Base-by-base conservation (phyloP, 2,888 invertebrate genomes). In the Eucera pruinosa region DNA sequence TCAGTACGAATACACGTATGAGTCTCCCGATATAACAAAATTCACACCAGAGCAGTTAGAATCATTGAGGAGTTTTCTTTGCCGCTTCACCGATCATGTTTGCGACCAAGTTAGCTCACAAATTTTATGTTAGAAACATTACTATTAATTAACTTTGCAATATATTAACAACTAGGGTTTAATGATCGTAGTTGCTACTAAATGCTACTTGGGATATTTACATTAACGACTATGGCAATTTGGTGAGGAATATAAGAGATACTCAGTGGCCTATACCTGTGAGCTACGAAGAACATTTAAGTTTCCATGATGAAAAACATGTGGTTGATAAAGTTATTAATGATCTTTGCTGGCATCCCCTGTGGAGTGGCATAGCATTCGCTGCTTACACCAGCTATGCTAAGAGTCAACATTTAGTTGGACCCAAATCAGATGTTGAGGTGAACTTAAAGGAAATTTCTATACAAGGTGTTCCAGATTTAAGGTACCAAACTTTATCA, bases 291-390 rank as follows among this genome's bases (percentile, higher is more conserved):
- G 90, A 91, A 64, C 86, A 89, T 52, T 86, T 90, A 70, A 90
- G 88, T 64, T 92, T 89, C 66, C 86, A 89, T 68, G 90, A 90
- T 23, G 88, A 89, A 6, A 89, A 85, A 69, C 72, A 89, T 20
- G 95, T 95, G 74, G 94, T 94, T 88, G 94, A 95, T 75, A 96
- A 95, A 84, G 95, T 94, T 89, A 94, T 97, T 45, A 94, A 95
- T 6, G 93, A 94, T 75, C 93, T 95, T 15, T 93, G 93, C 75
- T 97, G 96, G 95, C 96, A 96, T 92, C 96, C 95, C 0, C 93
- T 95, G 90, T 94, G 95, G 93, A 94, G 95, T 0, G 96, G 96
- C 0, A 93, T 95, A 11, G 93, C 95, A 2, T 96, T 95, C 0
- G 94, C 95, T 39, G 93, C 95, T n/a, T 97, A 96, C 85, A 93